phyloP scores from a whole-genome alignment of 2,888 invertebrate genomes.

The Cosmopolites sordidus region DNA sequence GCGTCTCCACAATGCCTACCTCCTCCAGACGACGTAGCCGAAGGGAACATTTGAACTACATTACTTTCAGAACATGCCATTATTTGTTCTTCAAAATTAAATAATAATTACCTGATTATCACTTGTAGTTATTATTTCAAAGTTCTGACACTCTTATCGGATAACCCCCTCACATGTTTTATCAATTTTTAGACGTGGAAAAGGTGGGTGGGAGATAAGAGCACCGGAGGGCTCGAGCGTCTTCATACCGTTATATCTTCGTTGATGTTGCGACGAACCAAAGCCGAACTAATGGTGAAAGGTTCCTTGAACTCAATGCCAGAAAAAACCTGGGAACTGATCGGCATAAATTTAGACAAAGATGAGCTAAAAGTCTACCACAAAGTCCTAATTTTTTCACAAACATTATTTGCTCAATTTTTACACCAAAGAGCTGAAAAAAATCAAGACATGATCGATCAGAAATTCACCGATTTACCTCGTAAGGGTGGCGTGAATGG shows the following conservation, averaged over 20 bases:
- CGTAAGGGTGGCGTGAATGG: too few species aligned
- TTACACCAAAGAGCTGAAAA: constrained; percentile 71
- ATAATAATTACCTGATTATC: too few species aligned
- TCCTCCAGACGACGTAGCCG: too few species aligned
- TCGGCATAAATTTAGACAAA: constrained; percentile 60
- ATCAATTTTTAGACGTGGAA: constrained; percentile 69
- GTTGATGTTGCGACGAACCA: constrained; percentile 83
- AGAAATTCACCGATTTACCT: constrained; percentile 6
- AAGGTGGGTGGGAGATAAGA: constrained; percentile 85
- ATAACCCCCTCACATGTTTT: neutral
- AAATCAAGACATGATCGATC: constrained; percentile 43
- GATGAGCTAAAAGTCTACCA: constrained; percentile 77
- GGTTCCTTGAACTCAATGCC: constrained; percentile 64
- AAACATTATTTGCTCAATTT: constrained; percentile 71
- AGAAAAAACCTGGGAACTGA: constrained; percentile 53
- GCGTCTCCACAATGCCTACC: too few species aligned
- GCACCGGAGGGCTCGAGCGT: constrained; percentile 70
- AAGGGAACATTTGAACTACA: too few species aligned
- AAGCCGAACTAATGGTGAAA: constrained; percentile 65
- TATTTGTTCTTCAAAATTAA: too few species aligned
- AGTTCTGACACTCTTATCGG: too few species aligned
- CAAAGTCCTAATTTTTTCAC: constrained; percentile 66
- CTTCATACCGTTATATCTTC: constrained; percentile 81
- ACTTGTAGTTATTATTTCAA: too few species aligned
- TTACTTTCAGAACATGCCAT: too few species aligned